Evolutionary conservation across 37 sponge, comb jelly and placozoan species (phyloP).

Genomic region (Tethya wilhelma): DNA sequence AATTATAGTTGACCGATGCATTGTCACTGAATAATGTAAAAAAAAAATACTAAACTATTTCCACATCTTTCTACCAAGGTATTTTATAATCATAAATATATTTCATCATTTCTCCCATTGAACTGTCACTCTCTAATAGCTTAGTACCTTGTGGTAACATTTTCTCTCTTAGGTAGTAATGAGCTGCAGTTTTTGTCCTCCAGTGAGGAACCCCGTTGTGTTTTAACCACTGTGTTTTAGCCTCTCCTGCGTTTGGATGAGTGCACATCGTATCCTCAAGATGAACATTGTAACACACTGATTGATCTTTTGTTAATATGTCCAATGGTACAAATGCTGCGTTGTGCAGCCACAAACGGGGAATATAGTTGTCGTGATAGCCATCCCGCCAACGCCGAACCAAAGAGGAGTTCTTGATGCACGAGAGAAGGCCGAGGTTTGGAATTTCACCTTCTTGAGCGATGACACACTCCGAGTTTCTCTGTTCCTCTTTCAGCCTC

Average conservation of each 20-base stretch:
- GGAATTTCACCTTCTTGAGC: conserved; percentile 1
- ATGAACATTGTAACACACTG: background rate
- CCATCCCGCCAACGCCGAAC: background rate
- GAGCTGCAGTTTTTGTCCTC: conserved; percentile 21
- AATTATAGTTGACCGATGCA: background rate
- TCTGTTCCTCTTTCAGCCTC: background rate
- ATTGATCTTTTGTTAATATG: background rate
- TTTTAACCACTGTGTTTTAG: conserved; percentile 3
- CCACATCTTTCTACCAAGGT: too few species aligned
- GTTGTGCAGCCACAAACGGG: background rate
- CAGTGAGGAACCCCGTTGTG: conserved; percentile 13
- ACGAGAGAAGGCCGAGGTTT: conserved; percentile 3
- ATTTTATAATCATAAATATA: background rate
- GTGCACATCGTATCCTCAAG: background rate
- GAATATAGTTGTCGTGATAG: background rate
- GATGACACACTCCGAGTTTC: conserved; percentile 3
- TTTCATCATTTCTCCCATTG: conserved; percentile 4
- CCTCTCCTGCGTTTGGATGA: background rate
- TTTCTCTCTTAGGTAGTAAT: background rate
- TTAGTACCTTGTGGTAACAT: background rate
- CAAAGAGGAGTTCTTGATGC: conserved; percentile 9
- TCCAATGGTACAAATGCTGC: background rate
- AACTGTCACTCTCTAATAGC: background rate
- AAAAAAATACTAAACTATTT: too few species aligned
- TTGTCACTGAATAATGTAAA: too few species aligned